A percentile compares a stretch with the other conserved stretches of the same genome.
These are phyloP conservation scores for Trissolcus japonicus DNA, from an alignment of 2,888 invertebrate genomes.

Conservation along the genomic window DNA sequence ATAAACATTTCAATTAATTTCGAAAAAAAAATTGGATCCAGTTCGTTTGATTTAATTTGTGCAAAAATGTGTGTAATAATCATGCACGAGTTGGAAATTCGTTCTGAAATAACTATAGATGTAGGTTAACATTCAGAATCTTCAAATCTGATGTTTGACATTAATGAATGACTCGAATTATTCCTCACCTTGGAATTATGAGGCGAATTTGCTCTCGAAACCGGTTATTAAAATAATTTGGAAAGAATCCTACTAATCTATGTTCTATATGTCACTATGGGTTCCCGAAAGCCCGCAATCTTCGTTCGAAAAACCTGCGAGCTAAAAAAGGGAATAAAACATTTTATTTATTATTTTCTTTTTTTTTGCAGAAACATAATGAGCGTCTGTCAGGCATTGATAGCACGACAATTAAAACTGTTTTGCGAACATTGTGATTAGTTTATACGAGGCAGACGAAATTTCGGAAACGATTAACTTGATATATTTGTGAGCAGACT, in stretches of 20 bases:
- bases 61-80: no score
- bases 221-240: slow-evolving; percentile 48
- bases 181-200: slow-evolving; percentile 43
- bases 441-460: neutral
- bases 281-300: no score
- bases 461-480: slow-evolving; percentile 26
- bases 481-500: slow-evolving; percentile 44
- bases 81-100: no score
- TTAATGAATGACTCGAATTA: slow-evolving; percentile 34
- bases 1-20: no score
- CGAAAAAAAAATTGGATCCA: no score
- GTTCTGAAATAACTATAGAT: slow-evolving; percentile 10
- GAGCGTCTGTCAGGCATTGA: slow-evolving; percentile 17
- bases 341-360: no score
- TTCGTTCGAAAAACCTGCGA: no score
- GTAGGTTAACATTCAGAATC: slow-evolving; percentile 32
- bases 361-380: slow-evolving; percentile 11
- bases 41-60: no score
- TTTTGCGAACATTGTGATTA: neutral
- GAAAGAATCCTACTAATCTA: slow-evolving; percentile 37
- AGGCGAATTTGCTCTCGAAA: slow-evolving; percentile 19
- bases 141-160: slow-evolving; percentile 16
- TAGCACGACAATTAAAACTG: slow-evolving; percentile 27
- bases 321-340: no score
- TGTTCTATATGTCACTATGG: slow-evolving; percentile 6